Conservation (phyloP, 92 coral and sea anemone species). For the Parazoanthus swiftii region DNA sequence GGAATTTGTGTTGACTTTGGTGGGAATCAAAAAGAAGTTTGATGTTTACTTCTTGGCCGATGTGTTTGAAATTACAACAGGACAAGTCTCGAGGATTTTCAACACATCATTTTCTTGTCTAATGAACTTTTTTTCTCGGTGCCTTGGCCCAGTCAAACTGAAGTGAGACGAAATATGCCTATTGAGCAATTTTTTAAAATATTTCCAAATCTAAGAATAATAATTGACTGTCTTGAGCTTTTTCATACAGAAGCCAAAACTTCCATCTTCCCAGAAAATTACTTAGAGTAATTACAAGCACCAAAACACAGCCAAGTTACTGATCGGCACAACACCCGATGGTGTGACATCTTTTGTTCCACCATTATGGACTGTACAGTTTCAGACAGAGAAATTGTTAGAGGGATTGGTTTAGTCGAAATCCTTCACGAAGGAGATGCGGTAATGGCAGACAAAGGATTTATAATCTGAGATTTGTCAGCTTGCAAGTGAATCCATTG, state of each 20-base stretch:
- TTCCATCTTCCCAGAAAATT: conserved; percentile 63
- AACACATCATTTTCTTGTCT: conserved; percentile 59
- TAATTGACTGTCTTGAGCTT: conserved; percentile 62
- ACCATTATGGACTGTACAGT: conserved; percentile 59
- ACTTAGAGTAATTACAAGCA: conserved; percentile 73
- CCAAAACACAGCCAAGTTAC: conserved; percentile 57
- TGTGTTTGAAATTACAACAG: conserved; percentile 54
- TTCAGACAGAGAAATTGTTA: conserved; percentile 67
- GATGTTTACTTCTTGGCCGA: conserved; percentile 62
- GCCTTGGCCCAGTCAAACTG: conserved; percentile 40
- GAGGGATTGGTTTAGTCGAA: conserved; percentile 52
- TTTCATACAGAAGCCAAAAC: not conserved
- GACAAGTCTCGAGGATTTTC: conserved; percentile 62
- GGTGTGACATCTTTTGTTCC: conserved; percentile 69
- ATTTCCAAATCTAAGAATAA: conserved; percentile 55
- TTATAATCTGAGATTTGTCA: conserved; percentile 54
- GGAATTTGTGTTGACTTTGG: conserved; percentile 23
- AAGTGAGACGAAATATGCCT: conserved; percentile 53
- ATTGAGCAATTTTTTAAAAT: conserved; percentile 32
- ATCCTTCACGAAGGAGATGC: conserved; percentile 65
- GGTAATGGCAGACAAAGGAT: conserved; percentile 57
- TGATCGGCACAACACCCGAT: conserved; percentile 66
- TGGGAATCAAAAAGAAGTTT: conserved; percentile 49
- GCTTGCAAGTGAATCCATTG: not conserved
- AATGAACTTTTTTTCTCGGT: conserved; percentile 64